phyloP scores from a whole-genome alignment of 2,797 vertebrate genomes.

The Cottoperca gobio region DNA sequence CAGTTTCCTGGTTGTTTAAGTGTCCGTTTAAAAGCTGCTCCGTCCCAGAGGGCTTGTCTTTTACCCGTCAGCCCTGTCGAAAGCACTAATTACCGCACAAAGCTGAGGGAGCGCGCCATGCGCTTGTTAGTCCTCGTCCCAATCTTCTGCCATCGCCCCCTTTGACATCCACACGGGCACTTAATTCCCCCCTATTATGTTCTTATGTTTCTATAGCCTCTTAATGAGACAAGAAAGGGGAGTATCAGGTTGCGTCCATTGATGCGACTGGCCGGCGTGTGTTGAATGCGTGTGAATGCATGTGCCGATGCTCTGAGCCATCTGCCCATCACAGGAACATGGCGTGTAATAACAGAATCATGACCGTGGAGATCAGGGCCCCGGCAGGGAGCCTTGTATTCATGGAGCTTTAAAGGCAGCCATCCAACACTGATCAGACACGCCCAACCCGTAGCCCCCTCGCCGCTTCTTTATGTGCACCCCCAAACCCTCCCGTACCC shows the following conservation, averaged over 20 bases:
- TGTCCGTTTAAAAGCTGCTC: conserved; percentile 76
- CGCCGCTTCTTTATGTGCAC: conserved; percentile 51
- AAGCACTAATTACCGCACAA: conserved; percentile 80
- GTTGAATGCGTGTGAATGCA: conserved; percentile 91
- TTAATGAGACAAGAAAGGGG: conserved; percentile 98
- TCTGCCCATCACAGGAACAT: conserved; percentile 94
- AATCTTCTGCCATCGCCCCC: conserved; percentile 70
- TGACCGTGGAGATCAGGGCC: conserved; percentile 88
- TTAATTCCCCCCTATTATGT: conserved; percentile 99
- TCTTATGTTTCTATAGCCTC: conserved; percentile 87
- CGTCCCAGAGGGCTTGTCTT: conserved; percentile 80
- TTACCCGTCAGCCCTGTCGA: conserved; percentile 80
- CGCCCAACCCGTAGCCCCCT: conserved; percentile 82
- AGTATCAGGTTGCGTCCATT: conserved; percentile 95
- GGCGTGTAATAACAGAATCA: conserved; percentile 96
- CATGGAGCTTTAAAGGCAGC: conserved; percentile 94
- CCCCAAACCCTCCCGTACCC: conserved; percentile 47
- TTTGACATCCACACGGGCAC: conserved; percentile 93
- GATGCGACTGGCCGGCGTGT: conserved; percentile 84
- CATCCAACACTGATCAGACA: conserved; percentile 92
- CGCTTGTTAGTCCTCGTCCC: conserved; percentile 78
- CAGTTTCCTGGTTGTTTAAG: conserved; percentile 77
- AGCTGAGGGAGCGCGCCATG: conserved; percentile 67
- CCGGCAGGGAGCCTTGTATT: conserved; percentile 94
- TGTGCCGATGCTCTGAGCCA: conserved; percentile 91